These are phyloP conservation scores for Tuta absoluta DNA, from an alignment of 2,888 invertebrate species.

Conservation along the genomic window DNA sequence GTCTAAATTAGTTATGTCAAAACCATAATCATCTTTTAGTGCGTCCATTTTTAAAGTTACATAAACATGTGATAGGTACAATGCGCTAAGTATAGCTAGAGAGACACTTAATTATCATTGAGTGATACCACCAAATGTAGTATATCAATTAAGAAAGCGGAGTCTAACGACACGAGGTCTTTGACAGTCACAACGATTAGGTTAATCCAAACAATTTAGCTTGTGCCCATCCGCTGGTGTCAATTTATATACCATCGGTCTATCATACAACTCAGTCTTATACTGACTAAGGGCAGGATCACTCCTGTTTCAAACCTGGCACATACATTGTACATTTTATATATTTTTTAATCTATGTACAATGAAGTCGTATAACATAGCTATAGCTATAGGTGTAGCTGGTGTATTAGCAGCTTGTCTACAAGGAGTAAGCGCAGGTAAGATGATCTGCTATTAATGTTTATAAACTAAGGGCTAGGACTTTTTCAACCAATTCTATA, in stretches of 20 bases:
- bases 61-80: too few species aligned
- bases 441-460: background rate
- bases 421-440: background rate
- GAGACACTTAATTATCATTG: too few species aligned
- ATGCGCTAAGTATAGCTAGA: too few species aligned
- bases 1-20: too few species aligned
- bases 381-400: background rate
- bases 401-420: background rate
- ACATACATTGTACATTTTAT: background rate
- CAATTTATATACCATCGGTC: background rate
- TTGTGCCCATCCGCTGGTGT: background rate
- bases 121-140: too few species aligned
- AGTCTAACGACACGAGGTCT: background rate
- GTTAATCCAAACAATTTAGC: background rate
- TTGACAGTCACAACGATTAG: too few species aligned
- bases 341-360: background rate
- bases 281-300: background rate
- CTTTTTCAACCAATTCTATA: too few species aligned
- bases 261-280: background rate
- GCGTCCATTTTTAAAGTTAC: too few species aligned
- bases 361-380: background rate
- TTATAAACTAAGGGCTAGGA: too few species aligned
- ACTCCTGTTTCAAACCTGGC: background rate
- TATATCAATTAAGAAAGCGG: too few species aligned
- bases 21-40: too few species aligned